Evolutionary conservation across 1,140 invertebrate species (phyloP).

Genomic region (Monomorium pharaonis): DNA sequence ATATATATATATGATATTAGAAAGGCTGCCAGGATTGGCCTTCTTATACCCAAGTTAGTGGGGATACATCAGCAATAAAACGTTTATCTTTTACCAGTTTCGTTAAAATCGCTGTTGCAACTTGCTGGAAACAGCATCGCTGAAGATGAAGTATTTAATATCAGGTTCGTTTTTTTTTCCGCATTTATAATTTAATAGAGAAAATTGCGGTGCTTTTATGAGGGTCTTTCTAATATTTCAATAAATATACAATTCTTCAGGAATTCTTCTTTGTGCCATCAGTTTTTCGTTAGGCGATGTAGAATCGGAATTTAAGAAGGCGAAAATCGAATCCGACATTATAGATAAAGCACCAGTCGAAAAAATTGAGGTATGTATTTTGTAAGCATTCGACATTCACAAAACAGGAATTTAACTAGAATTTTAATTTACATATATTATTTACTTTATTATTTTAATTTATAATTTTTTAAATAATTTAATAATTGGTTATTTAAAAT

Average conservation of each 20-base stretch:
- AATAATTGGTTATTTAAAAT: not conserved
- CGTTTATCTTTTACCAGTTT: not conserved
- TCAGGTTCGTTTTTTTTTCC: conserved; percentile 61
- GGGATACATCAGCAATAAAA: conserved; percentile 39
- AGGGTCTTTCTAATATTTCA: not conserved
- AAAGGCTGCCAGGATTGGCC: conserved; percentile 10
- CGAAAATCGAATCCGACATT: conserved; percentile 85
- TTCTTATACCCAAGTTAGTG: conserved; percentile 5
- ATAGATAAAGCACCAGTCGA: conserved; percentile 81
- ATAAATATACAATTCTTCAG: conserved; percentile 55
- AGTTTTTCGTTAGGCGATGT: conserved; percentile 74
- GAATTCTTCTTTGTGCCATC: conserved; percentile 72
- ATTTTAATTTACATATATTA: not conserved
- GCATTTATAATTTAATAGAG: not conserved
- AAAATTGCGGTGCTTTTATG: not conserved
- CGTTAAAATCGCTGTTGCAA: not conserved
- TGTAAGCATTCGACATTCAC: not conserved
- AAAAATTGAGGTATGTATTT: conserved; percentile 81
- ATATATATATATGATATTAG: conserved; percentile 1
- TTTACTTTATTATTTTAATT: not conserved
- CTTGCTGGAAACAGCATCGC: not conserved
- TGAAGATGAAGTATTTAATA: conserved; percentile 70
- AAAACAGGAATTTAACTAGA: not conserved
- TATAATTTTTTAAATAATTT: not conserved
- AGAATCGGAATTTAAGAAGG: conserved; percentile 78